Conservation (phyloP, 2,113 vertebrate species). For the Brienomyrus brachyistius region DNA sequence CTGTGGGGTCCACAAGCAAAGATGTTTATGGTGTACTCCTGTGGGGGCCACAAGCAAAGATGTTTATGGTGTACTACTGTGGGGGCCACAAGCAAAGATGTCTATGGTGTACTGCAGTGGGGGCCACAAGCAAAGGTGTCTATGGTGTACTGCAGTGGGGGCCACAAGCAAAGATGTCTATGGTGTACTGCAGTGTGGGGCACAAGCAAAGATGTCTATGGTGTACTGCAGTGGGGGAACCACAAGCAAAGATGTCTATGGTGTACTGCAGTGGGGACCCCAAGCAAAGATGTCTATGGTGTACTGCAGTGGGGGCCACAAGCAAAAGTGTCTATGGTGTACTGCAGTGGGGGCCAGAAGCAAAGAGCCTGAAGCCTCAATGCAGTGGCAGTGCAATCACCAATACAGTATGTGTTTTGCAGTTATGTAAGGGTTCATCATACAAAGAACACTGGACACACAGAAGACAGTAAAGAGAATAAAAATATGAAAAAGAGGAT, state of each 20-base stretch:
- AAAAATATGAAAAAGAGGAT: background rate
- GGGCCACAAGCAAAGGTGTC: background rate
- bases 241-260: background rate
- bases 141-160: background rate
- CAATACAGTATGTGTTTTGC: background rate
- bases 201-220: background rate
- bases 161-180: background rate
- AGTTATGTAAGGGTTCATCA: background rate
- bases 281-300: background rate
- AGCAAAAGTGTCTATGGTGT: constrained; percentile 12
- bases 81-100: constrained; percentile 8
- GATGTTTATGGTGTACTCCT: background rate
- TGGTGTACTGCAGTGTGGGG: too few species aligned
- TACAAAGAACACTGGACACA: background rate
- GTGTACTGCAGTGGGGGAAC: background rate
- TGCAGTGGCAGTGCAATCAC: background rate
- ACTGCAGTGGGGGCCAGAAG: background rate
- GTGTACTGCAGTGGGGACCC: background rate
- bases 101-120: constrained; percentile 22
- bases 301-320: background rate
- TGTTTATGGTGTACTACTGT: constrained; percentile 15
- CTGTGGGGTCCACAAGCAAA: background rate
- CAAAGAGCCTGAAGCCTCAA: background rate
- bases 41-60: background rate
- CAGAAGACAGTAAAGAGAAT: background rate